A percentile compares a stretch with the other conserved stretches of the same genome.
These are phyloP conservation scores for Decapterus maruadsi DNA, from an alignment of 2,797 vertebrate genomes.

Conservation along the genomic window DNA sequence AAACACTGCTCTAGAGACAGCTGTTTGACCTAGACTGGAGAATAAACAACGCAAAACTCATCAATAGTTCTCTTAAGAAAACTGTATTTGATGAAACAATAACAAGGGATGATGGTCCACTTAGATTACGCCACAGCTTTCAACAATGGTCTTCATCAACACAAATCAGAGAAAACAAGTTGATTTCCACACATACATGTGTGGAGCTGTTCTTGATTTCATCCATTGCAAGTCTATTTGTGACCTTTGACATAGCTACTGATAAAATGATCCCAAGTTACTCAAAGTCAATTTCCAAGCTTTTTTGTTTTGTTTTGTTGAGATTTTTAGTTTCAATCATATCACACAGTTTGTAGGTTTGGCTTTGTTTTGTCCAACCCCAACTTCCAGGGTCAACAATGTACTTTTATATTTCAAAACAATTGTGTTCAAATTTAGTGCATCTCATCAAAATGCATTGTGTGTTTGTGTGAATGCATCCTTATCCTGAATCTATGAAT, in stretches of 20 bases:
- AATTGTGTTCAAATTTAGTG: conserved; percentile 9
- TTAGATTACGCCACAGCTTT: neutral
- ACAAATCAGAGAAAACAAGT: neutral
- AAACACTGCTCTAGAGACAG: too few relatives aligned
- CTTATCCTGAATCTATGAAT: neutral
- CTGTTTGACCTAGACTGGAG: too few relatives aligned
- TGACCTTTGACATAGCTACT: neutral
- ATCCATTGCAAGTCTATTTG: neutral
- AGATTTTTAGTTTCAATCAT: neutral
- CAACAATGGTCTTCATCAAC: neutral
- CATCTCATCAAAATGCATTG: neutral
- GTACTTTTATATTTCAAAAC: neutral
- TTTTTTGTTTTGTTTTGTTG: neutral
- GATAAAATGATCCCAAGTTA: neutral
- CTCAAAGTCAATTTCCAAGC: neutral
- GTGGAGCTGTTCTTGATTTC: neutral
- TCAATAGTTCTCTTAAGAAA: too few relatives aligned
- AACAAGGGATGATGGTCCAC: too few relatives aligned
- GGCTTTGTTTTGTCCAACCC: neutral
- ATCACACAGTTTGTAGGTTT: neutral
- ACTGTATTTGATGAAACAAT: neutral
- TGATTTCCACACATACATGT: too few relatives aligned
- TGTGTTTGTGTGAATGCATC: neutral
- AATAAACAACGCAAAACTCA: too few relatives aligned
- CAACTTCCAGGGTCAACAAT: neutral